Base-by-base conservation (phyloP, 2,888 invertebrate species). In the Heliconius sara region DNA sequence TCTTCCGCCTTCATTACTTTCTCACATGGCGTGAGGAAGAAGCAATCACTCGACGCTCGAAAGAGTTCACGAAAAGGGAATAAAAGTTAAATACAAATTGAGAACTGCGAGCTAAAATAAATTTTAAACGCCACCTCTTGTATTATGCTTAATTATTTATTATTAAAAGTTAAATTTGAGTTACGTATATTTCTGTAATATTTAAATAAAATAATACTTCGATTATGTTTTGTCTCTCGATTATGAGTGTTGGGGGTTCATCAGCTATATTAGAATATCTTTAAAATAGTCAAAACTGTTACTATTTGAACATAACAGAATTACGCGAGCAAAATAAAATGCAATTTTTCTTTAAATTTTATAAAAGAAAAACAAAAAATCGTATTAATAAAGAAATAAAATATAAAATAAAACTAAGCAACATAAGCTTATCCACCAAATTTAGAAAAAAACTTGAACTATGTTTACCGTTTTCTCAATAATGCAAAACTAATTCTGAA, bases 401-500 rank as follows among this genome's bases (percentile, higher is more conserved):
- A 34, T 34, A 34, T 34, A 34, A 71, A 47, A 16, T 25, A 71
- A 47, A 47, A 16, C 19, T 52, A 19, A 71, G 2, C 27, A 27
- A 47, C 6, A 22, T 27, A 52, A 71, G 52, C 52, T 22, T 30
- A 57, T 30, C 52, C 22, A 30, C 34, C 12, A 30, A 22, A 72
- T 65, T 9, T 25, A 43, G n/a, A 72, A 66, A 30, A 39, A 72
- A 72, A 7, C 10, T 22, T 65, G n/a, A 30, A 63, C 73, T 63
- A 66, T 72, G 71, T 77, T 71, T 52, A 63, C n/a, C 39, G 13
- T 60, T 74, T 43, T 25, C 60, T 68, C 43, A 68, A 79, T 30
- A 68, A 74, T 74, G 52, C 66, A n/a, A 25, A 39, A 60, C 78
- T 74, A 79, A 79, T 79, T 75, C 67, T 47, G 68, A 79, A 78